Conservation (phyloP, 1,140 invertebrate genomes). For the Lordiphosa collinella region DNA sequence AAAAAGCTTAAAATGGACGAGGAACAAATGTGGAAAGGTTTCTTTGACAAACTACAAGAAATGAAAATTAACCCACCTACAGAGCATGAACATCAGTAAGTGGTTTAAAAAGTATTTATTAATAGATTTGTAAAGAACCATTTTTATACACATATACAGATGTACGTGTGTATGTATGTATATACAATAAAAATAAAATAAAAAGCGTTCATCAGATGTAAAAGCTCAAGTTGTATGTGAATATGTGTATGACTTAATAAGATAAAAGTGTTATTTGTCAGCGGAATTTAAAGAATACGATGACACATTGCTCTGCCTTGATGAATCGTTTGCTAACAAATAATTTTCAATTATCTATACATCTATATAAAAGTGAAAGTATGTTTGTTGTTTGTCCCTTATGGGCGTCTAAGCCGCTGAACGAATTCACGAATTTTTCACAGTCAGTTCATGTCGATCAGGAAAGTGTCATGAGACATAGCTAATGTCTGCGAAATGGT, state of each 20-base stretch:
- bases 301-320: no score
- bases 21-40: constrained; percentile 86
- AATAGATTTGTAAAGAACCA: neutral
- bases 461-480: no score
- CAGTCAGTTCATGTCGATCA: no score
- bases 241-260: constrained; percentile 19
- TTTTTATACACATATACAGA: constrained; percentile 8
- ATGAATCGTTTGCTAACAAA: no score
- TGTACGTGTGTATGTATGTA: neutral
- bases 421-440: no score
- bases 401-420: no score
- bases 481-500: no score
- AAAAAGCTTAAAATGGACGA: constrained; percentile 78
- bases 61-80: constrained; percentile 81
- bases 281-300: neutral
- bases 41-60: constrained; percentile 83
- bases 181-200: no score
- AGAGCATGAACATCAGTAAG: constrained; percentile 84
- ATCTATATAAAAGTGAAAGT: no score
- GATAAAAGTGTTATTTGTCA: constrained; percentile 6
- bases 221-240: neutral
- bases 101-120: constrained; percentile 10
- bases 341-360: no score
- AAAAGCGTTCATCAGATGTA: no score
- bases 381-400: no score